These are phyloP conservation scores for Crambe crambe DNA, from an alignment of 37 sponge, comb jelly and placozoan species.

Conservation along the genomic window DNA sequence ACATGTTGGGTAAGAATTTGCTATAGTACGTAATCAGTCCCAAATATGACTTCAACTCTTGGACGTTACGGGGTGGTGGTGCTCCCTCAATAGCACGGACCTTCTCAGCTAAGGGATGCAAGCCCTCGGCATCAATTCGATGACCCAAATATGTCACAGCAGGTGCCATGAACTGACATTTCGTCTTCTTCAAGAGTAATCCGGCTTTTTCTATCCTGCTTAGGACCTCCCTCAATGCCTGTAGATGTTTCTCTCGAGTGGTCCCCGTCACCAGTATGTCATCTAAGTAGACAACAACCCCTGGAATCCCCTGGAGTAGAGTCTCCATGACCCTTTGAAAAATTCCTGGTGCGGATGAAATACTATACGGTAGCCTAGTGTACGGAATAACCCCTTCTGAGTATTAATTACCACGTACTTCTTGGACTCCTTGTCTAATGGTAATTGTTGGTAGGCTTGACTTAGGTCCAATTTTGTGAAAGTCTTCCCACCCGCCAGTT, in stretches of 20 bases:
- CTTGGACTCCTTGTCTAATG: too few species aligned
- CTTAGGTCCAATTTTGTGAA: constrained; percentile 7
- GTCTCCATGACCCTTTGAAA: too few species aligned
- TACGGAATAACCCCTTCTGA: too few species aligned
- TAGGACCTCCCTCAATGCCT: neutral
- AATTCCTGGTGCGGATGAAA: neutral
- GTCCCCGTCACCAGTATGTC: too few species aligned
- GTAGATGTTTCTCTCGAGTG: neutral
- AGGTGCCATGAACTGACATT: neutral
- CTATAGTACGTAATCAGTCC: constrained; percentile 25
- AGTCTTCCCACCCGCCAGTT: neutral
- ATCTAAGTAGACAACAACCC: too few species aligned
- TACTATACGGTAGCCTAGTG: constrained; percentile 1
- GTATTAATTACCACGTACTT: constrained; percentile 3
- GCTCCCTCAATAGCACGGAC: neutral
- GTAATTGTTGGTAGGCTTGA: too few species aligned
- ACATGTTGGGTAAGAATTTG: constrained; percentile 39
- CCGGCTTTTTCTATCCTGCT: neutral
- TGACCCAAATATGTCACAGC: constrained; percentile 5
- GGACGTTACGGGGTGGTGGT: constrained; percentile 1
- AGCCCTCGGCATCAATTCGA: constrained; percentile 1
- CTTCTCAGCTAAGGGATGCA: neutral
- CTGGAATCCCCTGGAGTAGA: too few species aligned
- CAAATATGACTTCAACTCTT: constrained; percentile 16
- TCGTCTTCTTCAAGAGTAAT: neutral